Evolutionary conservation across 2,888 invertebrate genomes (phyloP).

Genomic region (Sinodicranocentrus sp.): DNA sequence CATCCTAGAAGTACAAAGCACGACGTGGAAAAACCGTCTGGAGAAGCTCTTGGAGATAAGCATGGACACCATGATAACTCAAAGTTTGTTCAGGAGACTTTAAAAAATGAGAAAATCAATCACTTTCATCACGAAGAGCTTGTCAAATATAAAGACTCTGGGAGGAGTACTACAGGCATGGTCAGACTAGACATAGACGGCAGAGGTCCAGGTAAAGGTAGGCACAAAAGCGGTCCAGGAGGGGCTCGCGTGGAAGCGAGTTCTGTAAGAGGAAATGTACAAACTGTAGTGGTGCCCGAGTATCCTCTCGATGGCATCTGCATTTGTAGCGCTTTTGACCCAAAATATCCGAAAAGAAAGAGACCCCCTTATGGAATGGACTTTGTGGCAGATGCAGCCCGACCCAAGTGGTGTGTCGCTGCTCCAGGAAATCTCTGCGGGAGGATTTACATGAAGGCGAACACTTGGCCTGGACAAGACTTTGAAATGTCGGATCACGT

Average conservation of each 20-base stretch:
- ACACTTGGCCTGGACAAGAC: conserved; percentile 44
- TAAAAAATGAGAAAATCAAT: too few relatives aligned
- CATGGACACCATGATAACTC: conserved; percentile 6
- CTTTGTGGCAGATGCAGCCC: conserved; percentile 45
- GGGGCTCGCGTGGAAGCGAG: conserved; percentile 1
- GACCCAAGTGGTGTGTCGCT: conserved; percentile 42
- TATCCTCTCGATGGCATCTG: conserved; percentile 18
- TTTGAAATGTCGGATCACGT: conserved; percentile 47
- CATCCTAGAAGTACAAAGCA: too few relatives aligned
- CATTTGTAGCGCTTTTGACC: conserved; percentile 30
- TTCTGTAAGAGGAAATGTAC: background rate
- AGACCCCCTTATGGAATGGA: conserved; percentile 34
- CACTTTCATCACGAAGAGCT: background rate
- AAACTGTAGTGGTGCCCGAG: background rate
- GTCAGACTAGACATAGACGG: conserved; percentile 32
- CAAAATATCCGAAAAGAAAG: conserved; percentile 29
- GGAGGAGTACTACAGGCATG: background rate
- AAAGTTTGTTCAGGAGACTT: too few relatives aligned
- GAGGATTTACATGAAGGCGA: conserved; percentile 25
- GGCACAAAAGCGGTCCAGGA: conserved; percentile 32
- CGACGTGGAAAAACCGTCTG: background rate
- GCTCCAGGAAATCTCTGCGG: conserved; percentile 48
- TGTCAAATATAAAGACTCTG: conserved; percentile 3
- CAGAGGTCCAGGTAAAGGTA: conserved; percentile 26
- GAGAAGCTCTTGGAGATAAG: too few relatives aligned